Evolutionary conservation across 2,888 invertebrate species (phyloP), one percentile per base, ranked within the genome.

Genomic region (Operophtera brumata): DNA sequence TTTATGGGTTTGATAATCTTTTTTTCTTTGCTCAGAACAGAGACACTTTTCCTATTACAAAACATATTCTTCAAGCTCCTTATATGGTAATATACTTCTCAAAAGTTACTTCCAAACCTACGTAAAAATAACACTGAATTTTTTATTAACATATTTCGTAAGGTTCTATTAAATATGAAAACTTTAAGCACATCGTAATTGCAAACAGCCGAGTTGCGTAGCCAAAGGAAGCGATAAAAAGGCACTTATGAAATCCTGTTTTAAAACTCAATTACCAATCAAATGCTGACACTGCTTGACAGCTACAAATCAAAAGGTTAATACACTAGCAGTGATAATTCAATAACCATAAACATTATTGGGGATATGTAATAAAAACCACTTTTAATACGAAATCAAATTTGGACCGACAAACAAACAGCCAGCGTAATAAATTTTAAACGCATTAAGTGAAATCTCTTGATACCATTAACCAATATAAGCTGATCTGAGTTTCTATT

Each of bases 391-490:
- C 73, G 65, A 80, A 82, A 85, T 82, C 83, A 78, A 83, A 83
- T 79, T 79, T 46, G 71, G 67, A 77, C 78, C 76, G 69, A 77
- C 78, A 78, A 77, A 78, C 78, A 82, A 80, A 78, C 73, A 71
- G 66, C 64, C 64, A 61, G 57, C 61, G 77, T 75, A 77, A 88
- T 88, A 88, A 87, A 88, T 86, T 85, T 85, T 78, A 81, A 84
- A 82, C 74, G 80, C 77, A 87, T 86, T 87, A 84, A 82, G 84
- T 75, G 70, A 77, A 82, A 78, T 80, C 77, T 73, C 67, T 75
- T 71, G 70, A 67, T 66, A 61, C 47, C 40, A 20, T 34, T 9
- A 49, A 59, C 85, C 78, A 77, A 1, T 62, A 3, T 75, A 62
- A 47, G 2, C 64, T 66, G 78, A 71, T 9, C 74, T 28, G 14